Conservation (phyloP, 2,113 vertebrate species). For the Recurvirostra avosetta region DNA sequence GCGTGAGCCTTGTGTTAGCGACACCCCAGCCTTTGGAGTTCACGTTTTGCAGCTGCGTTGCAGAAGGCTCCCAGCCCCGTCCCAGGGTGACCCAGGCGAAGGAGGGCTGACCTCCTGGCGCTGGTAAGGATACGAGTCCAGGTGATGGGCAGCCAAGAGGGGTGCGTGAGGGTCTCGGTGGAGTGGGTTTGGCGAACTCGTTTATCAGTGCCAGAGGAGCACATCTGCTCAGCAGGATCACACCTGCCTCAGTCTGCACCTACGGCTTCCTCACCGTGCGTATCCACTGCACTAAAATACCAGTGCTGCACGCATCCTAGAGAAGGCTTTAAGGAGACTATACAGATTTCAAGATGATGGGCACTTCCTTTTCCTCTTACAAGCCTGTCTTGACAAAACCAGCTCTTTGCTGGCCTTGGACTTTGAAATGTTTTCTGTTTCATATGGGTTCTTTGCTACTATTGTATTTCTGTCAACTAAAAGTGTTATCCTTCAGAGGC, state of each 20-base stretch:
- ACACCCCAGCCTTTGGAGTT: neutral
- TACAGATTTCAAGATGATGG: neutral
- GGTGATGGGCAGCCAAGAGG: neutral
- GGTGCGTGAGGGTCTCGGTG: rapidly evolving
- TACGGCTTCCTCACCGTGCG: rapidly evolving
- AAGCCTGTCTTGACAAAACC: neutral
- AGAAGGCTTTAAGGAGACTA: neutral
- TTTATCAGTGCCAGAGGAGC: neutral
- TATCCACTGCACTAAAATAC: neutral
- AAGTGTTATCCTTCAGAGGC: neutral
- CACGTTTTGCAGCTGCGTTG: neutral
- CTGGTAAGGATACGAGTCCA: neutral
- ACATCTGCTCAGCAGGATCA: neutral
- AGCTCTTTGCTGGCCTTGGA: neutral
- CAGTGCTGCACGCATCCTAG: neutral
- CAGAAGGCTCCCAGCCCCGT: neutral
- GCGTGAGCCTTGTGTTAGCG: rapidly evolving
- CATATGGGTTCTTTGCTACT: neutral
- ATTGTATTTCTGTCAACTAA: neutral
- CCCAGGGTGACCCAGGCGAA: rapidly evolving
- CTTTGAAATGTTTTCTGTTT: neutral
- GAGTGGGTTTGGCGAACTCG: neutral
- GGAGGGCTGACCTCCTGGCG: neutral
- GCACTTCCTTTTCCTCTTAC: neutral
- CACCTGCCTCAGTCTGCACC: neutral